A percentile compares a stretch with the other conserved stretches of the same genome.
Conservation (phyloP, 1,140 invertebrate genomes). For the Polypedilum vanderplanki region DNA sequence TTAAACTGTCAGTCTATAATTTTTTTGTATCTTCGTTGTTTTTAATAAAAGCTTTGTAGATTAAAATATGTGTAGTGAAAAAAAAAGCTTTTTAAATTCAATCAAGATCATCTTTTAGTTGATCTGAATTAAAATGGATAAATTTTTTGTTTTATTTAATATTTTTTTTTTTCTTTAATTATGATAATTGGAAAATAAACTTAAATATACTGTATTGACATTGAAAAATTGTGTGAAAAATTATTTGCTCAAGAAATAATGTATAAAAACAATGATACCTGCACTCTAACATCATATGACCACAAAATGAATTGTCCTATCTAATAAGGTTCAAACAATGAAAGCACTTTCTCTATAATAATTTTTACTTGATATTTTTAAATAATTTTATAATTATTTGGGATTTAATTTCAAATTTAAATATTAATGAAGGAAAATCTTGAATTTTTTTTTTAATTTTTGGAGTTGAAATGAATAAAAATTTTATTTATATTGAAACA, state of each 20-base stretch:
- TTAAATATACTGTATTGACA: background rate
- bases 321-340: conserved; percentile 22
- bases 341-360: conserved; percentile 15
- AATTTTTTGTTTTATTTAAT: too few species aligned
- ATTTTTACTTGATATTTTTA: background rate
- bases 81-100: too few species aligned
- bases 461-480: too few species aligned
- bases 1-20: too few species aligned
- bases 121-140: too few species aligned
- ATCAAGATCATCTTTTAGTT: too few species aligned
- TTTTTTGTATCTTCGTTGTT: too few species aligned
- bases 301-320: conserved; percentile 22
- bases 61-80: too few species aligned
- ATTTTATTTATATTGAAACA: too few species aligned
- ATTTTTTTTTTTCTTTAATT: background rate
- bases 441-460: too few species aligned
- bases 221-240: conserved; percentile 16
- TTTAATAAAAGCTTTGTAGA: too few species aligned
- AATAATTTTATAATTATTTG: background rate
- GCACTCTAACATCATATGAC: conserved; percentile 21
- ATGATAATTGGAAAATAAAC: background rate
- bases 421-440: too few species aligned
- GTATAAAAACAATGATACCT: conserved; percentile 25
- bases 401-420: background rate
- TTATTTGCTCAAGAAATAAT: conserved; percentile 16